phyloP scores from a whole-genome alignment of 1,140 invertebrate genomes.

The Drosophila burlai region DNA sequence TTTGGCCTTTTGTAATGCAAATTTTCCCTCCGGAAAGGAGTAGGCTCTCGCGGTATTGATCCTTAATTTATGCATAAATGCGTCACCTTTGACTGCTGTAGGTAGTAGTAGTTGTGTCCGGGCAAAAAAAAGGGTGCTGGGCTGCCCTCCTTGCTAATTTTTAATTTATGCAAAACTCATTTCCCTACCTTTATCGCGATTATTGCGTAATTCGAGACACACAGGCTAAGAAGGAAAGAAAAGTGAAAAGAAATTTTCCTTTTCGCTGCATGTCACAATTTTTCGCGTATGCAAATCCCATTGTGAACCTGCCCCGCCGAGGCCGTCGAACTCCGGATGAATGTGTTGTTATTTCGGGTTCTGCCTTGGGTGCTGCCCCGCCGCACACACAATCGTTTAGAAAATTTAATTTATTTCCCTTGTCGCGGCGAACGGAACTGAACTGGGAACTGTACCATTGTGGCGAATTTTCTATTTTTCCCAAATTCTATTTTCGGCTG shows the following conservation, averaged over 20 bases:
- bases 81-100: slow-evolving; percentile 71
- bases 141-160: slow-evolving; percentile 70
- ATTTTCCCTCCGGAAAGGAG: slow-evolving; percentile 41
- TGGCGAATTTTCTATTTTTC: slow-evolving; percentile 71
- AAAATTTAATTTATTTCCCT: slow-evolving; percentile 82
- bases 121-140: slow-evolving; percentile 27
- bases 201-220: slow-evolving; percentile 76
- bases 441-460: slow-evolving; percentile 40
- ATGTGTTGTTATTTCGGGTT: slow-evolving; percentile 39
- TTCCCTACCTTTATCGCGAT: slow-evolving; percentile 53
- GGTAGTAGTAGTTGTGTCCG: slow-evolving; percentile 15
- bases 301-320: slow-evolving; percentile 72
- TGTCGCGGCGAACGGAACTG: slow-evolving; percentile 14
- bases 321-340: slow-evolving; percentile 32
- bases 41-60: slow-evolving; percentile 74
- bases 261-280: slow-evolving; percentile 35
- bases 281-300: slow-evolving; percentile 82
- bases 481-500: slow-evolving; percentile 70
- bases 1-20: slow-evolving; percentile 69
- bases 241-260: slow-evolving; percentile 70
- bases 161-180: slow-evolving; percentile 81
- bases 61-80: slow-evolving; percentile 84
- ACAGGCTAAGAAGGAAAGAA: slow-evolving; percentile 34
- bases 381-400: slow-evolving; percentile 72
- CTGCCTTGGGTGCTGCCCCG: slow-evolving; percentile 54